Conservation (phyloP, 2,888 invertebrate species). For the Napeogenes sylphis region DNA sequence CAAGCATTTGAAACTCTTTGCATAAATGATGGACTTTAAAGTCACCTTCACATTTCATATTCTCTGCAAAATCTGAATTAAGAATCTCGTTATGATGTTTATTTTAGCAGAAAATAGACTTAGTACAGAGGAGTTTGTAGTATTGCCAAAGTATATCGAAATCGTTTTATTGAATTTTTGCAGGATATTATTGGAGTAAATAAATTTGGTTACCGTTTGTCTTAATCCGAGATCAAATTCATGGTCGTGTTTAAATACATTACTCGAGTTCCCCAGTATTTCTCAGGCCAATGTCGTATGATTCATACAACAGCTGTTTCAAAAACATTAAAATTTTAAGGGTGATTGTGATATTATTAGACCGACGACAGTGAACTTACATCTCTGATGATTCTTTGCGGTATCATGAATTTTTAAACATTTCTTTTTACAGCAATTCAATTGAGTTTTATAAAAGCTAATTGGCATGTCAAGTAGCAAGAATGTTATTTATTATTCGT, state of each 20-base stretch:
- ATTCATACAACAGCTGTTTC: slow-evolving; percentile 69
- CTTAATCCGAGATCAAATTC: slow-evolving; percentile 58
- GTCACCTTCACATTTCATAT: slow-evolving; percentile 22
- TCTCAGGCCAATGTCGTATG: slow-evolving; percentile 68
- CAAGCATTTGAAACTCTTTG: no score
- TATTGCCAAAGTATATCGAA: slow-evolving; percentile 58
- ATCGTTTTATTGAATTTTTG: slow-evolving; percentile 51
- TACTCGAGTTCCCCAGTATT: slow-evolving; percentile 54
- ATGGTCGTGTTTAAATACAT: slow-evolving; percentile 58
- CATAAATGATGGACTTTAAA: slow-evolving; percentile 17
- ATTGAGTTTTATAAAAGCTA: background rate
- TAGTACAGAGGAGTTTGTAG: slow-evolving; percentile 41
- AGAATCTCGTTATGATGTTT: slow-evolving; percentile 57
- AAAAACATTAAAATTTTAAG: slow-evolving; percentile 68
- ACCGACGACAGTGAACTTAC: slow-evolving; percentile 26
- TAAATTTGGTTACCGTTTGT: slow-evolving; percentile 35
- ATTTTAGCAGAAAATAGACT: slow-evolving; percentile 59
- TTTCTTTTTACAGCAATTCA: slow-evolving; percentile 4
- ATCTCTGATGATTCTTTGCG: slow-evolving; percentile 2
- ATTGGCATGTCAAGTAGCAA: background rate
- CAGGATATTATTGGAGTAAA: slow-evolving; percentile 33
- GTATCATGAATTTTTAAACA: slow-evolving; percentile 9
- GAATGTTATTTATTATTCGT: slow-evolving; percentile 5
- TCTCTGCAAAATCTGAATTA: slow-evolving; percentile 47
- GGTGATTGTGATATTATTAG: slow-evolving; percentile 63